Evolutionary conservation across 2,888 invertebrate species (phyloP), one percentile per base, ranked within the genome.

Genomic region (Nemoura dubitans): DNA sequence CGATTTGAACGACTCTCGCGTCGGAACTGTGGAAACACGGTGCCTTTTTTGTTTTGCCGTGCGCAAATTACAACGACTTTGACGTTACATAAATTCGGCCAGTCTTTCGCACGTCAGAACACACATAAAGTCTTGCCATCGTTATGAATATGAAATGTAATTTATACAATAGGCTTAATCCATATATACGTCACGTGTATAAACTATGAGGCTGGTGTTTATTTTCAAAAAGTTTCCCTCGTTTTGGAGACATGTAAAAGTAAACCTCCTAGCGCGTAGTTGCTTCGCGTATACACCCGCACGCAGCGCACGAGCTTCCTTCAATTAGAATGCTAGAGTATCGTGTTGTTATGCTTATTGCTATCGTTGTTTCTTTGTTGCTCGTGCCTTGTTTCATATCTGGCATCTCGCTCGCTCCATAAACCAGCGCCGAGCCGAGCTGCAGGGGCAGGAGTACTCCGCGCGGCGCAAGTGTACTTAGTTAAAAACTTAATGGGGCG

Each of bases 401-500:
- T 59, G 26, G 25, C 28, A 78, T 78, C 28, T 21, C 28, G 25
- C 10, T 36, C n/a, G n/a, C 27, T 78, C 28, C 78, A 26, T 78
- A 78, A 78, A 78, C 78, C 28, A 78, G 10, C 10, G 28, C 78
- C 26, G 10, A 25, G 78, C 16, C 28, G 26, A 10, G 6, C 14
- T 59, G 59, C 59, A 36, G 59, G 59, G 59, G 59, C 21, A 21
- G 59, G 59, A 21, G 59, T 59, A 14, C 59, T 59, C 14, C 1
- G 6, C 59, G 59, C 10, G 10, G 36, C 36, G 21, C 59, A 16
- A 59, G 59, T 59, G 59, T 59, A 81, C 81, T 81, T 29, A 81
- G 29, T 83, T 30, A 83, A 83, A 84, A 84, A 84, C 76, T 84
- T 84, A 84, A 84, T 84, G 84, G 84, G 76, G 25, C 43, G 84